A percentile compares a stretch with the other conserved stretches of the same genome.
These are phyloP conservation scores for Agapetus fuscipes DNA, from an alignment of 2,888 invertebrate species.

Conservation along the genomic window DNA sequence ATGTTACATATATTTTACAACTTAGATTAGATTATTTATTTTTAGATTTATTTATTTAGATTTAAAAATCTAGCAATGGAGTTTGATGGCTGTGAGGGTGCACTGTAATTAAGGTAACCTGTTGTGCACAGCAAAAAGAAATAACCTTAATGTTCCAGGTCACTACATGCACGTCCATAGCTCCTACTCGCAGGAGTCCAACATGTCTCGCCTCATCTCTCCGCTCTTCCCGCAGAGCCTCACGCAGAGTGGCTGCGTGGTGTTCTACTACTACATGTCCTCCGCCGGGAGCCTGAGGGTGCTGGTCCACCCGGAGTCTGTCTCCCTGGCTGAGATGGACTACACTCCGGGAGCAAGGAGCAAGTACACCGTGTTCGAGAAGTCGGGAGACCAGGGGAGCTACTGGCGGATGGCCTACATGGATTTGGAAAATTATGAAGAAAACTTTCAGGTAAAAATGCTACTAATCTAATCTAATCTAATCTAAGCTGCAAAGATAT, in stretches of 20 bases:
- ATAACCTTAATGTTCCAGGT: conserved; percentile 39
- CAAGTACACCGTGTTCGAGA: conserved; percentile 46
- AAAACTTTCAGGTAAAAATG: conserved; percentile 45
- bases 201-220: conserved; percentile 62
- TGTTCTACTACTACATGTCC: conserved; percentile 69
- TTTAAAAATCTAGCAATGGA: too few relatives aligned
- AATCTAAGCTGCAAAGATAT: too few relatives aligned
- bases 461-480: background rate
- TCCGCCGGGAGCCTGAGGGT: conserved; percentile 47
- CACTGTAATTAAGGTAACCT: too few relatives aligned
- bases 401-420: conserved; percentile 51
- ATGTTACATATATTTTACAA: too few relatives aligned
- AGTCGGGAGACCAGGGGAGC: conserved; percentile 60
- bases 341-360: conserved; percentile 20
- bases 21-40: too few relatives aligned
- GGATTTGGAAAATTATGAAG: conserved; percentile 33
- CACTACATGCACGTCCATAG: conserved; percentile 80
- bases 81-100: too few relatives aligned
- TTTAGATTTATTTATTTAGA: too few relatives aligned
- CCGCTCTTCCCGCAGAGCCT: conserved; percentile 50
- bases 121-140: too few relatives aligned
- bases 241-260: conserved; percentile 48
- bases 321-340: conserved; percentile 25
- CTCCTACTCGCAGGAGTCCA: conserved; percentile 49
- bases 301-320: conserved; percentile 38